Evolutionary conservation across 2,797 vertebrate species (phyloP).

Genomic region (Caiman crocodilus): DNA sequence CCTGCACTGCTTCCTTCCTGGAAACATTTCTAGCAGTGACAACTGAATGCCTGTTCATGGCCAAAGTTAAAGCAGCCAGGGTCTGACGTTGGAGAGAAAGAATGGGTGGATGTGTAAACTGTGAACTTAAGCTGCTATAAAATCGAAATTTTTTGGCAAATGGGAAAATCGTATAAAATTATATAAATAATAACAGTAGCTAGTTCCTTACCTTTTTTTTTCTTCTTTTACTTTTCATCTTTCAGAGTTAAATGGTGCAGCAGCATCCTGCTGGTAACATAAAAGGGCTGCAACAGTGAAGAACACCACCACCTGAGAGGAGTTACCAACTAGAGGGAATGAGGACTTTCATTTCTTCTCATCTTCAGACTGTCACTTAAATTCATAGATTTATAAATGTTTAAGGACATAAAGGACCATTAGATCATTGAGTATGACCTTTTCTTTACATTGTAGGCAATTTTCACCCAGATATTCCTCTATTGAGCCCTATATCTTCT

Average conservation of each 20-base stretch:
- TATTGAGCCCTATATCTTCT: not conserved
- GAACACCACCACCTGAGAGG: not conserved
- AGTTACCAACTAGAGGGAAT: not conserved
- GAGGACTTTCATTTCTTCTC: not conserved
- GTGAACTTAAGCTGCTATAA: not conserved
- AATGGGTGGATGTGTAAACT: not conserved
- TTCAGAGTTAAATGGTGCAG: not conserved
- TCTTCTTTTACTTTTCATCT: not conserved
- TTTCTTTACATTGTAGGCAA: not conserved
- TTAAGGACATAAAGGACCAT: not conserved
- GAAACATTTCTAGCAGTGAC: too few relatives aligned
- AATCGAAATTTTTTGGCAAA: not conserved
- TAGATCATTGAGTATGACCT: not conserved
- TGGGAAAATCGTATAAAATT: not conserved
- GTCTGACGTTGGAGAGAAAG: not conserved
- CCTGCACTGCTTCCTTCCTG: too few relatives aligned
- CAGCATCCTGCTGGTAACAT: not conserved
- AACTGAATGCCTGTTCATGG: too few relatives aligned
- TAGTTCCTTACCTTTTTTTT: not conserved
- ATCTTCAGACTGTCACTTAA: not conserved
- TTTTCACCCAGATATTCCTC: not conserved
- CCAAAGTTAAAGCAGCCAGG: too few relatives aligned
- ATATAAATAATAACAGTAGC: fast-evolving
- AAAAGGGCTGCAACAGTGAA: not conserved
- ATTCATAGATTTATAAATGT: not conserved